These are phyloP conservation scores for Drosophila mayri DNA, from an alignment of 1,140 invertebrate species.

Conservation along the genomic window DNA sequence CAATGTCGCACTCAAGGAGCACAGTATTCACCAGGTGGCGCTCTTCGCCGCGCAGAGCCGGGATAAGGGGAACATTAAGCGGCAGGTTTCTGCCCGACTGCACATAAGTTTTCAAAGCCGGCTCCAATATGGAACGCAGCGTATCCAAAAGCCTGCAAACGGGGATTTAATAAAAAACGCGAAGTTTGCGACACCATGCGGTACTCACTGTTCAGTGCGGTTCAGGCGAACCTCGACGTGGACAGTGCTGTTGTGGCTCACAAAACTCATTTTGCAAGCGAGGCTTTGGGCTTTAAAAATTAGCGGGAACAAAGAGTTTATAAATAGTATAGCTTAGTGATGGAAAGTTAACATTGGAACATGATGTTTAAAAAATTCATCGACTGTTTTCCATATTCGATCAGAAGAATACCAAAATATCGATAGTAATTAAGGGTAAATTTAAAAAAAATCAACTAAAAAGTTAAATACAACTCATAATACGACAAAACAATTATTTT, in stretches of 20 bases:
- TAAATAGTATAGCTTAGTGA: conserved; percentile 13
- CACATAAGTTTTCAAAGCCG: conserved; percentile 29
- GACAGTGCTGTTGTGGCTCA: conserved; percentile 52
- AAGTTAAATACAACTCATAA: too few species aligned
- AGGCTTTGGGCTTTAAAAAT: conserved; percentile 16
- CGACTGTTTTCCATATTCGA: background rate
- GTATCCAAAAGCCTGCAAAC: conserved; percentile 40
- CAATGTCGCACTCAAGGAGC: conserved; percentile 64
- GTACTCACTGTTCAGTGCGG: conserved; percentile 54
- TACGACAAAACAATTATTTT: too few species aligned
- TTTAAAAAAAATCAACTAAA: too few species aligned
- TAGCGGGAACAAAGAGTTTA: conserved; percentile 44
- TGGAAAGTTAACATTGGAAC: background rate
- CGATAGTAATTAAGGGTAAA: too few species aligned
- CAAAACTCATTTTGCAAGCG: conserved; percentile 54
- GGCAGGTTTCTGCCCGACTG: conserved; percentile 14
- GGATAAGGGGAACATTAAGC: conserved; percentile 39
- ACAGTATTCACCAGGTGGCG: conserved; percentile 41
- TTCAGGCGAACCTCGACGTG: conserved; percentile 73
- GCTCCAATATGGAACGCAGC: conserved; percentile 25
- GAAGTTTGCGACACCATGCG: too few species aligned
- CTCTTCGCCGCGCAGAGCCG: background rate
- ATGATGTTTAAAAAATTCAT: background rate
- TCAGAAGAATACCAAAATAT: too few species aligned
- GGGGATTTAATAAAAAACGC: background rate